These are phyloP conservation scores for Adineta ricciae DNA, from an alignment of 2,888 invertebrate species.

Conservation along the genomic window DNA sequence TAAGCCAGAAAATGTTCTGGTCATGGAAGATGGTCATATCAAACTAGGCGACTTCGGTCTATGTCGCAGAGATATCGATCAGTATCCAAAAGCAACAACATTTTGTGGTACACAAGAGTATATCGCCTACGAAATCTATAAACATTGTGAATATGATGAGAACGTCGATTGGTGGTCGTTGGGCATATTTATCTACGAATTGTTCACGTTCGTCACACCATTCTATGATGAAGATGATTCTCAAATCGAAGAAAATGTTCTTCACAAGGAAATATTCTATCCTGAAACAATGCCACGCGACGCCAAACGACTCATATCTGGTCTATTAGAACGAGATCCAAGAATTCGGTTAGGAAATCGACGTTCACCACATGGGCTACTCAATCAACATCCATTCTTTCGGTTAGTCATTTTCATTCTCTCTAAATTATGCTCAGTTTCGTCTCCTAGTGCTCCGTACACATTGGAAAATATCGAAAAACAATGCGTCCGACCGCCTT, in stretches of 20 bases:
- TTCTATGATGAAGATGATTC: conserved; percentile 14
- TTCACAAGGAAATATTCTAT: background rate
- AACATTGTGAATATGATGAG: background rate
- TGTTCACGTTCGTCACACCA: conserved; percentile 19
- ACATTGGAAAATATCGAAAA: background rate
- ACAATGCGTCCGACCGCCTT: background rate
- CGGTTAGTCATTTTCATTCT: background rate
- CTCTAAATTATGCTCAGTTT: background rate
- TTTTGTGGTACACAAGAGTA: conserved; percentile 58
- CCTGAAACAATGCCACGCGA: background rate
- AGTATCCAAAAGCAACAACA: conserved; percentile 51
- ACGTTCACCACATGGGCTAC: conserved; percentile 59
- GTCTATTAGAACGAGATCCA: conserved; percentile 81
- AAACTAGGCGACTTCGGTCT: conserved; percentile 57
- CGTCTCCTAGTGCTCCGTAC: background rate
- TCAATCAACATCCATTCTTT: background rate
- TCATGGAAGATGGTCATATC: conserved; percentile 38
- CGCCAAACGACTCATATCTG: background rate
- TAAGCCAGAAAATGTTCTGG: conserved; percentile 58
- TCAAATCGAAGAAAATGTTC: conserved; percentile 18
- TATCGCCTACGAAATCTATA: conserved; percentile 3
- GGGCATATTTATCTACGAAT: background rate
- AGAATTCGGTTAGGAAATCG: conserved; percentile 74
- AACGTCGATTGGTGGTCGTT: conserved; percentile 19
- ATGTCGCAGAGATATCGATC: conserved; percentile 54